These are phyloP conservation scores for Triplophysa rosa DNA, from an alignment of 2,113 vertebrate genomes.

Conservation along the genomic window DNA sequence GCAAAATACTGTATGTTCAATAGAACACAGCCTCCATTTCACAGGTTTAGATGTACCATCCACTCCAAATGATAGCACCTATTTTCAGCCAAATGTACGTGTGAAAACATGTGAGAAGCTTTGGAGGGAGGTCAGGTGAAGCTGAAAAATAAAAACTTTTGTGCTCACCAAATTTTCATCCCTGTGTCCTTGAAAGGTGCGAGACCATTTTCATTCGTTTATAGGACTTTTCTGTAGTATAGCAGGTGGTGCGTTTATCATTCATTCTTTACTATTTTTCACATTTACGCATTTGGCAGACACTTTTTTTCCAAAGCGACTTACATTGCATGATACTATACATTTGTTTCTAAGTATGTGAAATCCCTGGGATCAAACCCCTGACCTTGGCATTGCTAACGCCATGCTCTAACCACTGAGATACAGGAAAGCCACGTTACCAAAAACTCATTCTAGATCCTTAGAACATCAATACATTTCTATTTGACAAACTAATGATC, in stretches of 20 bases:
- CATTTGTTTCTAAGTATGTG: too few relatives aligned
- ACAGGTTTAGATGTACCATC: constrained; percentile 23
- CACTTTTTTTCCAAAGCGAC: too few relatives aligned
- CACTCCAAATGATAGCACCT: constrained; percentile 37
- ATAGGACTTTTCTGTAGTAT: neutral
- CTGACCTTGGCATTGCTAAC: too few relatives aligned
- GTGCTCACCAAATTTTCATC: neutral
- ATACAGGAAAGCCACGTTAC: neutral
- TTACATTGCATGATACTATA: too few relatives aligned
- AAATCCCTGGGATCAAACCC: too few relatives aligned
- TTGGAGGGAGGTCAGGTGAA: constrained; percentile 29
- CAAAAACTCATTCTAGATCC: neutral
- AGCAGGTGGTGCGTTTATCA: neutral
- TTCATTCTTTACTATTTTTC: neutral
- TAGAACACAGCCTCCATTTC: constrained; percentile 20
- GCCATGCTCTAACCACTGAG: too few relatives aligned
- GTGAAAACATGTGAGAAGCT: constrained; percentile 38
- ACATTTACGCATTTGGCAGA: too few relatives aligned
- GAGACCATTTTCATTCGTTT: neutral
- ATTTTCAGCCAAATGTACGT: constrained; percentile 47
- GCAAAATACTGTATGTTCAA: constrained; percentile 33
- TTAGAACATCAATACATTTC: neutral
- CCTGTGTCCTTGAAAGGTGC: constrained; percentile 12
- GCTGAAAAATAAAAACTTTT: constrained; percentile 15
- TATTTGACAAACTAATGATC: constrained; percentile 23